A percentile compares a stretch with the other conserved stretches of the same genome.
These are phyloP conservation scores for Himalopsyche phryganea DNA, from an alignment of 1,140 invertebrate genomes.

Conservation along the genomic window DNA sequence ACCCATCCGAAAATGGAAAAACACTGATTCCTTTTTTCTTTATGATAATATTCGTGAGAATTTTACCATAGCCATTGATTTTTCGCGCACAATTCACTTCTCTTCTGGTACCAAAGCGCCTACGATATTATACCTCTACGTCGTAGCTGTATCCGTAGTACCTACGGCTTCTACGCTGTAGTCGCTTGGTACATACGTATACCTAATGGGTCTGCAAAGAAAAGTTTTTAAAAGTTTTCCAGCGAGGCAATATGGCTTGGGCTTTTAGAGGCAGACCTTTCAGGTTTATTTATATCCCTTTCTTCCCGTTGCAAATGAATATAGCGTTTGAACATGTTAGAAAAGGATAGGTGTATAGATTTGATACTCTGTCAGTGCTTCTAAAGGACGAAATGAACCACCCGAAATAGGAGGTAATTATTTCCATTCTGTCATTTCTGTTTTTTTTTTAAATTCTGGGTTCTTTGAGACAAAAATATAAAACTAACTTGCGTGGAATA, in stretches of 20 bases:
- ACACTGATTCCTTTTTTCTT: background rate
- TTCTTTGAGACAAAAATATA: slow-evolving; percentile 19
- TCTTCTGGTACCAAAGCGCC: slow-evolving; percentile 11
- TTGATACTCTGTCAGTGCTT: background rate
- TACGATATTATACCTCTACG: slow-evolving; percentile 9
- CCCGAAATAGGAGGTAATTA: slow-evolving; percentile 32
- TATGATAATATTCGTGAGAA: slow-evolving; percentile 7
- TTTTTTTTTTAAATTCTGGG: slow-evolving; percentile 25
- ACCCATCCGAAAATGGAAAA: slow-evolving; percentile 1
- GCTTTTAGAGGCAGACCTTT: slow-evolving; percentile 39
- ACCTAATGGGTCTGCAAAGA: slow-evolving; percentile 56
- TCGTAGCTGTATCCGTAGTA: background rate
- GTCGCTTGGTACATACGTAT: slow-evolving; percentile 28
- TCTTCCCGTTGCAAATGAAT: background rate
- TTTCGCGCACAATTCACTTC: slow-evolving; percentile 29
- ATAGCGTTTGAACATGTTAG: background rate
- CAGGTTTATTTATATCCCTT: slow-evolving; percentile 10
- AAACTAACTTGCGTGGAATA: too few relatives aligned
- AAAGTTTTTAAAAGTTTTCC: slow-evolving; percentile 58
- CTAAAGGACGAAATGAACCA: slow-evolving; percentile 3
- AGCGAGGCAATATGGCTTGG: slow-evolving; percentile 55
- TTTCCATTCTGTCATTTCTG: slow-evolving; percentile 31
- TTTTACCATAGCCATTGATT: slow-evolving; percentile 17
- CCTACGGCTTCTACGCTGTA: slow-evolving; percentile 7
- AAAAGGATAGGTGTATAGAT: slow-evolving; percentile 1